Evolutionary conservation across 2,797 vertebrate genomes (phyloP).

Genomic region (Danio choprae): DNA sequence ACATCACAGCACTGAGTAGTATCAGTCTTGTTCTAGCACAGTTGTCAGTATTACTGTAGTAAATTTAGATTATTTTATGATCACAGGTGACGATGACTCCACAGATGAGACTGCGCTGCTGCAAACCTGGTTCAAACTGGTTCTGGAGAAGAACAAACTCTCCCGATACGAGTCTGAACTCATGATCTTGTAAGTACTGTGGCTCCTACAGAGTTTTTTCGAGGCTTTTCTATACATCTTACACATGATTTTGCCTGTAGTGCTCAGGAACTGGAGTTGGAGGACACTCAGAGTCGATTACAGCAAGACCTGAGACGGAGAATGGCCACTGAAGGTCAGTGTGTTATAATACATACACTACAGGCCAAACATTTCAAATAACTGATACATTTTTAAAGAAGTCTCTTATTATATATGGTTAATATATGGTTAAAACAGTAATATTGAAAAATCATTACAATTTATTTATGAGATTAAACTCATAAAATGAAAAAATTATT

Average conservation of each 20-base stretch:
- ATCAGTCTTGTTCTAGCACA: background rate
- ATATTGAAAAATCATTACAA: background rate
- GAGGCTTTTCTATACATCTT: background rate
- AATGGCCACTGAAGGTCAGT: slow-evolving; percentile 85
- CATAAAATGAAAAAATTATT: too few species aligned
- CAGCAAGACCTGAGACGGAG: slow-evolving; percentile 85
- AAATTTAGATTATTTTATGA: background rate
- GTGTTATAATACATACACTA: background rate
- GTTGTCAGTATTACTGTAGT: background rate
- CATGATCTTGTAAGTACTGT: slow-evolving; percentile 79
- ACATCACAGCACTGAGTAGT: background rate
- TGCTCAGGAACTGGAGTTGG: slow-evolving; percentile 90
- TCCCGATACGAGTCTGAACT: slow-evolving; percentile 92
- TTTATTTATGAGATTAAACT: too few species aligned
- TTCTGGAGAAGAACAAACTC: slow-evolving; percentile 94
- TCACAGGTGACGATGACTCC: slow-evolving; percentile 56
- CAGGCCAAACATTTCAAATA: background rate
- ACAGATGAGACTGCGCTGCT: slow-evolving; percentile 85
- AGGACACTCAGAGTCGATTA: slow-evolving; percentile 89
- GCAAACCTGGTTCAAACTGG: slow-evolving; percentile 93
- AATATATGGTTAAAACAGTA: background rate
- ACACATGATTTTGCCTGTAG: slow-evolving; percentile 69
- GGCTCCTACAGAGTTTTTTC: background rate
- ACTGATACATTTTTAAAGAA: background rate
- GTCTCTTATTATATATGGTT: background rate